phyloP scores from a whole-genome alignment of 2,888 invertebrate species.

The Oasisia sp. region DNA sequence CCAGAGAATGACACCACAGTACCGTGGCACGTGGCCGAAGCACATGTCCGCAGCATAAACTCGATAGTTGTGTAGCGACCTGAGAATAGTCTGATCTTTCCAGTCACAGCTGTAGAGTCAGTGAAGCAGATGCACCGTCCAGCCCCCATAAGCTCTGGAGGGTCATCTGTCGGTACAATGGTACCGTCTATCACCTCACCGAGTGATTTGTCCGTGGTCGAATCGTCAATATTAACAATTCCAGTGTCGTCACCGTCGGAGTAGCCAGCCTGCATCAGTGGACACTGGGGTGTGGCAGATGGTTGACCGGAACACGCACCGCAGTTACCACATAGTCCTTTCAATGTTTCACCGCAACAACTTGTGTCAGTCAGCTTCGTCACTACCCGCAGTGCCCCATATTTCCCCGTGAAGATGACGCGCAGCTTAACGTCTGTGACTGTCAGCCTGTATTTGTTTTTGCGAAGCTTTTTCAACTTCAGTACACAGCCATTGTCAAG shows the following conservation, averaged over 20 bases:
- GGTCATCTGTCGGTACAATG: not conserved
- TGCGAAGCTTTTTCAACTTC: not conserved
- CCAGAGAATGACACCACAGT: slow-evolving; percentile 42
- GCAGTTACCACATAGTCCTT: not conserved
- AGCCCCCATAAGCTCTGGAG: not conserved
- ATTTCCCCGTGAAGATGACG: not conserved
- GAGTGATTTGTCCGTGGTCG: not conserved
- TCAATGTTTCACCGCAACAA: not conserved
- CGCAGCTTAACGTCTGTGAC: not conserved
- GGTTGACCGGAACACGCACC: not conserved
- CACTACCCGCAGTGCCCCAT: not conserved
- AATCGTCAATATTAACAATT: not conserved
- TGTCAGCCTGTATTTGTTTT: not conserved
- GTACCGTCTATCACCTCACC: not conserved
- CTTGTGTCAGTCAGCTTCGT: not conserved
- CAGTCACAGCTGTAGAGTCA: slow-evolving; percentile 37
- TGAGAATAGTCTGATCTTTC: slow-evolving; percentile 29
- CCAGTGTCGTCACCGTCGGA: slow-evolving; percentile 26
- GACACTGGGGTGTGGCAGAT: not conserved
- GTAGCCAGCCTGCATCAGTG: not conserved
- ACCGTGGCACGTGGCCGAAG: slow-evolving; percentile 32
- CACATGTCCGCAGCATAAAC: slow-evolving; percentile 41
- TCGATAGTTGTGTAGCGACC: slow-evolving; percentile 37
- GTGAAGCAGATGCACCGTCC: slow-evolving; percentile 39
- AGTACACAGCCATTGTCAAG: not conserved